Evolutionary conservation across 1,140 invertebrate genomes (phyloP).

Genomic region (Chironomus striatipennis): DNA sequence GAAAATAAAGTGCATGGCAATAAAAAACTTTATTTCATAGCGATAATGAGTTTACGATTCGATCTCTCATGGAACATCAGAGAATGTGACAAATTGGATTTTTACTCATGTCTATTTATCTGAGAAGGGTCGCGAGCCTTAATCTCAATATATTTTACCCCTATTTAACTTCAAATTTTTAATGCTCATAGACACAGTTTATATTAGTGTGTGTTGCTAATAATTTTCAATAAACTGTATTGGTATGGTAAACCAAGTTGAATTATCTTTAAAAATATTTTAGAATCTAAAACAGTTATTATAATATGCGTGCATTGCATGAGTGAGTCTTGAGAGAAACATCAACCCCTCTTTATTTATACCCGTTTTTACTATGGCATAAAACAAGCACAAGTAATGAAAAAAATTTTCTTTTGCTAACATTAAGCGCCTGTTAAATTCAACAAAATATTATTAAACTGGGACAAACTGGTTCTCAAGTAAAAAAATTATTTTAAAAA

Average conservation of each 20-base stretch:
- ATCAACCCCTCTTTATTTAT: slow-evolving; percentile 6
- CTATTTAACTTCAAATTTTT: no score
- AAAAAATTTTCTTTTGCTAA: neutral
- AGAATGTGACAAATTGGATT: slow-evolving; percentile 22
- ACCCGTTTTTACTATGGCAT: no score
- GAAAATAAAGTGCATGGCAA: neutral
- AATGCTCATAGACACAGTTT: no score
- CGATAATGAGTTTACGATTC: slow-evolving; percentile 19
- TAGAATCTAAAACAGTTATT: no score
- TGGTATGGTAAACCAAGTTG: no score
- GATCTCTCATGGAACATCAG: neutral
- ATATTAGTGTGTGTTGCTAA: neutral
- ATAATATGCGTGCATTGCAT: slow-evolving; percentile 3
- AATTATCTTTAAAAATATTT: no score
- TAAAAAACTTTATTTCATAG: neutral
- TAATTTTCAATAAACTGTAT: neutral
- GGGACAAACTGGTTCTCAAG: no score
- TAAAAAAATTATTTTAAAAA: no score
- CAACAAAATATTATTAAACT: no score
- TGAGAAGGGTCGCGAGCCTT: neutral
- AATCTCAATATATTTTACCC: neutral
- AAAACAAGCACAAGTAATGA: neutral
- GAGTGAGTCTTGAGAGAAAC: neutral
- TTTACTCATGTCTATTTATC: neutral
- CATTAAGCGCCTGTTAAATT: neutral